A percentile compares a stretch with the other conserved stretches of the same genome.
Evolutionary conservation across 2,797 vertebrate genomes (phyloP).

Genomic region (Uromys caudimaculatus): DNA sequence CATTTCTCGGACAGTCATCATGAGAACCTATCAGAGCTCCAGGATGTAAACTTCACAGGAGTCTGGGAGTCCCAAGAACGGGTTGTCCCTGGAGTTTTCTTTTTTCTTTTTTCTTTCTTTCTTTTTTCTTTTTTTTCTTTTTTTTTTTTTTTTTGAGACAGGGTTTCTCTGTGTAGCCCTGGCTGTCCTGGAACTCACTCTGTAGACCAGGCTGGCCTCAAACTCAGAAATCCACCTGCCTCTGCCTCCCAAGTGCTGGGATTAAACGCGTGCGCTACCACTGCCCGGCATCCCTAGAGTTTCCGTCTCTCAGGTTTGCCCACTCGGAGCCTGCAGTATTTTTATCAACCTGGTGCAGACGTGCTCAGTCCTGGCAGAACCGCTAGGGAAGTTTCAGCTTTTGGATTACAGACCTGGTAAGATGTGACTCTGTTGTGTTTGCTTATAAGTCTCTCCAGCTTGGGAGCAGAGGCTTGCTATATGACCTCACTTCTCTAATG

Average conservation of each 20-base stretch:
- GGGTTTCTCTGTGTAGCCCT: too few species aligned
- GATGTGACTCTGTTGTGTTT: neutral
- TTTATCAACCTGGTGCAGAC: neutral
- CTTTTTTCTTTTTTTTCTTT: too few species aligned
- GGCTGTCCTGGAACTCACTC: too few species aligned
- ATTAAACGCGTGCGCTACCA: too few species aligned
- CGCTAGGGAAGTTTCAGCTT: neutral
- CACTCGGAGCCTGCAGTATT: neutral
- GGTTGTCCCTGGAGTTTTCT: neutral
- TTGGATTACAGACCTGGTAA: neutral
- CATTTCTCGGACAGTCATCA: neutral
- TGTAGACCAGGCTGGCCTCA: too few species aligned
- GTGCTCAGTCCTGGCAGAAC: neutral
- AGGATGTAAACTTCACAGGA: conserved; percentile 15
- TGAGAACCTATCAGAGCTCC: neutral
- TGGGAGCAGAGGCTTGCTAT: neutral
- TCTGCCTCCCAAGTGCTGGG: too few species aligned
- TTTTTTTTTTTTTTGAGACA: too few species aligned
- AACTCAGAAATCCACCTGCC: too few species aligned
- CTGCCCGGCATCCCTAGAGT: too few species aligned
- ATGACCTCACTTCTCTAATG: neutral
- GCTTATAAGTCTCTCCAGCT: neutral
- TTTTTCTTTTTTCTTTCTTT: too few species aligned
- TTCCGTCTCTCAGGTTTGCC: neutral
- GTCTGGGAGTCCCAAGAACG: neutral